Base-by-base conservation (phyloP, 2,113 vertebrate species). In the Ceuthmochares aereus region DNA sequence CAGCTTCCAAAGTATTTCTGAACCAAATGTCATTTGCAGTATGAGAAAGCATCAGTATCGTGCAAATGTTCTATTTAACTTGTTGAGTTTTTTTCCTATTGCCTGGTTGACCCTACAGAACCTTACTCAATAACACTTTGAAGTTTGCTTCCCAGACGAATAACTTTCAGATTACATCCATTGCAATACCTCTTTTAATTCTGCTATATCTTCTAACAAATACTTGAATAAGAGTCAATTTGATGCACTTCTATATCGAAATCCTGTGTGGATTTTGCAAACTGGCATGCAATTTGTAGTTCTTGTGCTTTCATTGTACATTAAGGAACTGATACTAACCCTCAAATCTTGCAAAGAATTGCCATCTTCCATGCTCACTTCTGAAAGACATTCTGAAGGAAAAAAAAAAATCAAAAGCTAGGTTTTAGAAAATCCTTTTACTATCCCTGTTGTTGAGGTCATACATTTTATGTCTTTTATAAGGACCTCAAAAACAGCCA, bases 1-100 rank as follows among this genome's bases (percentile, higher is more conserved):
- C 70, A 64, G 59, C 73, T 84, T 96, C 80, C 49, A 37, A 76
- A 83, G 78, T 70, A 51, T 87, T 93, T 94, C 77, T 85, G 32
- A 93, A 74, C 67, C 51, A 45, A 87, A 83, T 54, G 51, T 88
- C 52, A 60, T 34, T 73, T 64, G 64, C 37, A 84, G 42, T 72
- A 93, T 80, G 62, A 74, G 45, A 52, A 45, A 3, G 6, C 51
- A 88, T 86, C 72, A 67, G 25, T 82, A 47, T 54, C 34, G 79
- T 84, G 67, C 76, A 49, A 79, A 49, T 59, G 51, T 80, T 92
- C 64, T 86, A 4, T 85, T 93, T 94, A 63, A 80, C 67, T 91
- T 79, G 34, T 30, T 63, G 37, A 3, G 7, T 47, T 69, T 89
- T 60, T 63, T n/a, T 16, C 55, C 63, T 73, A 22, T 77, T 90